Evolutionary conservation across 2,888 invertebrate species (phyloP).

Genomic region (Adelognathus sp.): DNA sequence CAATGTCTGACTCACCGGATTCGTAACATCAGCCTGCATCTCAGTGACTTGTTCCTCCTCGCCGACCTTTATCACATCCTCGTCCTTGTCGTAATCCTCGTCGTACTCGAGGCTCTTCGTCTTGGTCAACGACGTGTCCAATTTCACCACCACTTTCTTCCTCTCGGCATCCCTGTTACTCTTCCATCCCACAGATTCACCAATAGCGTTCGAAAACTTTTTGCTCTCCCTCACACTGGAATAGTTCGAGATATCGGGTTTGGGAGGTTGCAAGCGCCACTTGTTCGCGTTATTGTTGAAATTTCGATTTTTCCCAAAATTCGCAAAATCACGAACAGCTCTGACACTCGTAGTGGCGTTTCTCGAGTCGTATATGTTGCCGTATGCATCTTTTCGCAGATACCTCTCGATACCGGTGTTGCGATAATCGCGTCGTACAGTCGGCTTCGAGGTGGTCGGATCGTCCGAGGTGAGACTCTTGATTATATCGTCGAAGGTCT

Average conservation of each 20-base stretch:
- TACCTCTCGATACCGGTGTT: constrained; percentile 61
- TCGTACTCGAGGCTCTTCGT: constrained; percentile 73
- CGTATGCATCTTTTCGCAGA: constrained; percentile 69
- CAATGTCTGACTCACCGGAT: constrained; percentile 68
- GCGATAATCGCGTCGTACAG: constrained; percentile 55
- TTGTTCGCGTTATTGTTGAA: not conserved
- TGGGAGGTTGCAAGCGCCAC: constrained; percentile 21
- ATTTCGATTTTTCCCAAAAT: not conserved
- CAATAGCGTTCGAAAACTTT: constrained; percentile 38
- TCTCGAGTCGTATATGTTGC: constrained; percentile 66
- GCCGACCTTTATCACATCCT: constrained; percentile 65
- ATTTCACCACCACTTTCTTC: constrained; percentile 48
- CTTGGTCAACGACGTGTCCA: constrained; percentile 52
- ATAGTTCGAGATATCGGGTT: constrained; percentile 18
- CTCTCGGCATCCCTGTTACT: constrained; percentile 26
- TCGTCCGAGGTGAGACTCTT: constrained; percentile 72
- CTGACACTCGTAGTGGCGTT: constrained; percentile 42
- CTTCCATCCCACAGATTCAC: constrained; percentile 15
- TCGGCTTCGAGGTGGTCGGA: constrained; percentile 63
- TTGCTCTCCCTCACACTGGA: constrained; percentile 10
- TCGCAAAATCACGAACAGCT: not conserved
- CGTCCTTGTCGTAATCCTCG: constrained; percentile 74
- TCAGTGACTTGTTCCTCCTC: constrained; percentile 65
- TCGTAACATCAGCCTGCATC: constrained; percentile 75
- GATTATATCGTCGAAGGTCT: constrained; percentile 78